Evolutionary conservation across 2,797 vertebrate species (phyloP).

Genomic region (Dromococcyx pavoninus): DNA sequence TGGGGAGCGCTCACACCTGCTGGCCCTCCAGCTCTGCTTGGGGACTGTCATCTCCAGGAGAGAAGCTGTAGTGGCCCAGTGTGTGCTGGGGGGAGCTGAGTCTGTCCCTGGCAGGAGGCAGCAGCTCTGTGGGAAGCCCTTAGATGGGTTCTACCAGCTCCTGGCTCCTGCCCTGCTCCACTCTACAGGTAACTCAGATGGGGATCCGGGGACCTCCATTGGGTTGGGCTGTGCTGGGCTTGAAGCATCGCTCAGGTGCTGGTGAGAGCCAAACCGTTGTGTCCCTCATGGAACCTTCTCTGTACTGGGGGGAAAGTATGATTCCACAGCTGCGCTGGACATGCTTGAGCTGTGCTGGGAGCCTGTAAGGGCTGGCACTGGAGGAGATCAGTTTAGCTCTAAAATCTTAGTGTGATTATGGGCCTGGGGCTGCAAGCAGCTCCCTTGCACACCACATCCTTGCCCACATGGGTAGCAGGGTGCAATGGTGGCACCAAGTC

Average conservation of each 20-base stretch:
- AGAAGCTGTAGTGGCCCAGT: background rate
- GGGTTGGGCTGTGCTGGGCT: accelerated
- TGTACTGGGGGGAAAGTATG: background rate
- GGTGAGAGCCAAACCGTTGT: background rate
- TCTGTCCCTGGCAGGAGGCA: background rate
- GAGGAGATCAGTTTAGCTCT: background rate
- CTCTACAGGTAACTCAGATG: background rate
- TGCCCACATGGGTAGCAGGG: background rate
- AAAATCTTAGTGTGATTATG: background rate
- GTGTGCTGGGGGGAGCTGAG: background rate
- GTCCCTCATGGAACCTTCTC: background rate
- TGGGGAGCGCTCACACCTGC: accelerated
- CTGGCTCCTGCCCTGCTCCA: background rate
- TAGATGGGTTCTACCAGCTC: background rate
- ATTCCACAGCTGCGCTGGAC: background rate
- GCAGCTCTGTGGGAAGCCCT: background rate
- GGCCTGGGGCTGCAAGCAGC: background rate
- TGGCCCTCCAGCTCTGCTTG: background rate
- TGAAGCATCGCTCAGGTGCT: accelerated
- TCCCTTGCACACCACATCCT: background rate
- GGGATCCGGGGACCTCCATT: background rate
- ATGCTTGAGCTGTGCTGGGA: accelerated
- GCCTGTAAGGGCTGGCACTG: background rate
- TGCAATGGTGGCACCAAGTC: background rate
- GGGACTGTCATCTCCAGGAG: background rate